Conservation (phyloP, 1,140 invertebrate species). For the Cyclargus thomasi region DNA sequence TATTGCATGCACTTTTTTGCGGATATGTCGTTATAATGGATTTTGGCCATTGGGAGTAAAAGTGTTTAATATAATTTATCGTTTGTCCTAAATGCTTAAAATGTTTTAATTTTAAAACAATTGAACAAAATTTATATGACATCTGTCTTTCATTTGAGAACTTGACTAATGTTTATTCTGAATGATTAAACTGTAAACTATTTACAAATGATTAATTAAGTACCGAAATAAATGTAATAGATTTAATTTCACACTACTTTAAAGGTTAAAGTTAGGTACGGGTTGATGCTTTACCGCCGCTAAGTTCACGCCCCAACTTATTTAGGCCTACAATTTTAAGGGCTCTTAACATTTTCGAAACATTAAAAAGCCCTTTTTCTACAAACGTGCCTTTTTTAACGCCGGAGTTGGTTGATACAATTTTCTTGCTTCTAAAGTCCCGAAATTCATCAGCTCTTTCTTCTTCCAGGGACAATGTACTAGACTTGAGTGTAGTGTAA, state of each 20-base stretch:
- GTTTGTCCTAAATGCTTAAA: neutral
- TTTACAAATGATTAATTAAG: too few relatives aligned
- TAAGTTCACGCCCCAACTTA: neutral
- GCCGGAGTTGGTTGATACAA: slow-evolving; percentile 8
- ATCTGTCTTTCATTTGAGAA: too few relatives aligned
- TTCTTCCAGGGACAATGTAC: slow-evolving; percentile 24
- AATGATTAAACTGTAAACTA: too few relatives aligned
- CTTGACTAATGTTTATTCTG: too few relatives aligned
- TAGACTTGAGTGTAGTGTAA: slow-evolving; percentile 26
- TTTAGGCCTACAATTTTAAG: slow-evolving; percentile 13
- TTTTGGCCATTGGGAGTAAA: slow-evolving; percentile 28
- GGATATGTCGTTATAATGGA: neutral
- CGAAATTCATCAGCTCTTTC: neutral
- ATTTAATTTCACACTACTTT: neutral
- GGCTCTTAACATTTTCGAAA: neutral
- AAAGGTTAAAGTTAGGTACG: neutral
- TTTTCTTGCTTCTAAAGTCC: slow-evolving; percentile 6
- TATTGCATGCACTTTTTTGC: slow-evolving; percentile 33
- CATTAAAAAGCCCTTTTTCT: too few relatives aligned
- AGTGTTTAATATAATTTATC: slow-evolving; percentile 56
- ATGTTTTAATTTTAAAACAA: slow-evolving; percentile 30
- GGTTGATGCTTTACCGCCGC: neutral
- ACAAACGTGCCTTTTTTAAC: too few relatives aligned
- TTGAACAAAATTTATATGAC: too few relatives aligned
- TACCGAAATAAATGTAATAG: neutral